Conservation (phyloP, 1,140 invertebrate species). For the Himalopsyche phryganea region DNA sequence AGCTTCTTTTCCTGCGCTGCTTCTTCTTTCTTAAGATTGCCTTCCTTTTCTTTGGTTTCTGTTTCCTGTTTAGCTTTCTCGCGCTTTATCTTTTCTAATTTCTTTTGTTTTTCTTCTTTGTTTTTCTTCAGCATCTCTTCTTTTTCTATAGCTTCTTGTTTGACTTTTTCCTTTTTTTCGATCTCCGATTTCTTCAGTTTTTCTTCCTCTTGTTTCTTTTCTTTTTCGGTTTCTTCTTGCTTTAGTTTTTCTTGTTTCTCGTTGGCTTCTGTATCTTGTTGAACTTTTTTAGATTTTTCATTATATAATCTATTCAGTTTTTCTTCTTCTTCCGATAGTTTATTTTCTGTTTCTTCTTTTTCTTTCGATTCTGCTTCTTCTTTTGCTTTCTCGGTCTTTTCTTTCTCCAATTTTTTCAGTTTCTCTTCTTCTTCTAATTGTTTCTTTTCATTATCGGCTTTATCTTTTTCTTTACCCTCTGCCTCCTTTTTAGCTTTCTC, state of each 20-base stretch:
- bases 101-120: slow-evolving; percentile 3
- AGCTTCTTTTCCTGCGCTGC: slow-evolving; percentile 3
- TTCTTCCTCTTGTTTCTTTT: slow-evolving; percentile 19
- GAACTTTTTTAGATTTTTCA: slow-evolving; percentile 37
- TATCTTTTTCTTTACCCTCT: slow-evolving; percentile 12
- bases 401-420: slow-evolving; percentile 28
- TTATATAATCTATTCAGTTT: too few relatives aligned
- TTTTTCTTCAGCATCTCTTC: slow-evolving; percentile 23
- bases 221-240: slow-evolving; percentile 22
- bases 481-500: slow-evolving; percentile 12
- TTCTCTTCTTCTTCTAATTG: slow-evolving; percentile 19
- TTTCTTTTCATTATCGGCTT: slow-evolving; percentile 28
- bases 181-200: slow-evolving; percentile 19
- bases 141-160: slow-evolving; percentile 6
- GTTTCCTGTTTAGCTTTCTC: neutral
- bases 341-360: slow-evolving; percentile 35
- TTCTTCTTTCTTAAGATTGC: slow-evolving; percentile 28
- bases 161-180: neutral
- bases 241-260: slow-evolving; percentile 11
- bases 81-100: too few relatives aligned
- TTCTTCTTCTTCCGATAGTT: slow-evolving; percentile 31
- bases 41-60: slow-evolving; percentile 26
- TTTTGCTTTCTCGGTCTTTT: slow-evolving; percentile 17
- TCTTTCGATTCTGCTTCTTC: slow-evolving; percentile 23
- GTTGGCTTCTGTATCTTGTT: slow-evolving; percentile 20